Conservation (phyloP, 1,140 invertebrate genomes). For the Lepidurus packardi region DNA sequence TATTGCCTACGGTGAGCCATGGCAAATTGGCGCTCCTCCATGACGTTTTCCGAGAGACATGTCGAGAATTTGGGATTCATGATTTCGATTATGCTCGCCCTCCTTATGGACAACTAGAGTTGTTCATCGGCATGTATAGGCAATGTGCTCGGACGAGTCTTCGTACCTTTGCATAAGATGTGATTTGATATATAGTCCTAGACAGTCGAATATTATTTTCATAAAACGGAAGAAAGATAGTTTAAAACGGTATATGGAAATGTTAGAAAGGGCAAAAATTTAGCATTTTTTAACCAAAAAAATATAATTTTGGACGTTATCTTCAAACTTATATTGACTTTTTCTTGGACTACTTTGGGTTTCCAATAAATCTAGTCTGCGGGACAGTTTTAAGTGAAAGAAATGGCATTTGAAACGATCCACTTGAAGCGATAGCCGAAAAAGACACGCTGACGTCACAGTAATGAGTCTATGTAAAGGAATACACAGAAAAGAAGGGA, state of each 20-base stretch:
- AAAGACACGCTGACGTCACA: background rate
- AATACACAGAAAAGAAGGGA: no score
- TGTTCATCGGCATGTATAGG: conserved; percentile 61
- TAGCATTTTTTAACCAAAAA: no score
- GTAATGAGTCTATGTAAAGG: background rate
- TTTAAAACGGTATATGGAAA: background rate
- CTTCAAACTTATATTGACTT: no score
- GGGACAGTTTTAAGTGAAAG: background rate
- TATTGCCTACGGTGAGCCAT: conserved; percentile 75
- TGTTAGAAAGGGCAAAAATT: no score
- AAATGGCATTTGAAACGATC: background rate
- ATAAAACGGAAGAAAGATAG: background rate
- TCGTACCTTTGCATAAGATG: background rate
- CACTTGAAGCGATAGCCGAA: background rate
- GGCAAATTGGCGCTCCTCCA: conserved; percentile 57
- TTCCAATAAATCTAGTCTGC: background rate
- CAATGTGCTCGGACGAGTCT: conserved; percentile 54
- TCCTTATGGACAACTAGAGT: conserved; percentile 48
- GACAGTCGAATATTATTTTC: background rate
- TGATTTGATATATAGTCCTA: background rate
- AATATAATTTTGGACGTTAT: no score
- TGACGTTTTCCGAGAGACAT: conserved; percentile 59
- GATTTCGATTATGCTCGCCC: conserved; percentile 50
- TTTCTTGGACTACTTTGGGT: no score
- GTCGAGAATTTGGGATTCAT: conserved; percentile 58